These are phyloP conservation scores for Chloebia gouldiae DNA, from an alignment of 2,113 vertebrate species.

Conservation along the genomic window DNA sequence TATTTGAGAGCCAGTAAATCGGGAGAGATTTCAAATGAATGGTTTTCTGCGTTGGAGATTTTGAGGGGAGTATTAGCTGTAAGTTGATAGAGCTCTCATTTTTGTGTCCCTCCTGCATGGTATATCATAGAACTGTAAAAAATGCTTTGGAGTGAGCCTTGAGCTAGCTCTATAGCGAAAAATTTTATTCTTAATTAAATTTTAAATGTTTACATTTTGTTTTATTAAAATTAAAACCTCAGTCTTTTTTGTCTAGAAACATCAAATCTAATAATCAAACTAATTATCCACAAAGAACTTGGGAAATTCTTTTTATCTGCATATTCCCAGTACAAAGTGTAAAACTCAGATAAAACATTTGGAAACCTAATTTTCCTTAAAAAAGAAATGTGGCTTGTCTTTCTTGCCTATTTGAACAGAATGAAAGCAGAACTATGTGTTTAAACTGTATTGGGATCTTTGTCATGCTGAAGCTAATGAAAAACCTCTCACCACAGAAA, in stretches of 20 bases:
- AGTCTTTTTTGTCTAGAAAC: neutral
- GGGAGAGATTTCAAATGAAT: neutral
- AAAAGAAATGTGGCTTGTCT: neutral
- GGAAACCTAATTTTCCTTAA: neutral
- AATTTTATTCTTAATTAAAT: neutral
- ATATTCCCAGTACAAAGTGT: neutral
- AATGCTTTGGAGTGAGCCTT: neutral
- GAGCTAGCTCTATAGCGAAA: neutral
- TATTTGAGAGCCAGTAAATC: neutral
- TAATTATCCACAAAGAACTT: neutral
- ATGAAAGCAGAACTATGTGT: neutral
- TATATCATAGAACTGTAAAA: neutral
- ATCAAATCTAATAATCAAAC: neutral
- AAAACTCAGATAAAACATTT: neutral
- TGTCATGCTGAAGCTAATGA: neutral
- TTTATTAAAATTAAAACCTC: neutral
- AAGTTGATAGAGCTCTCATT: neutral
- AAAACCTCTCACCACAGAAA: neutral
- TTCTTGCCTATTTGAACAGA: neutral
- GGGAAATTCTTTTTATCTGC: neutral
- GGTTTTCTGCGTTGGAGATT: neutral
- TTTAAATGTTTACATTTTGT: neutral
- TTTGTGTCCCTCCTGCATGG: neutral
- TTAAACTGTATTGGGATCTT: neutral
- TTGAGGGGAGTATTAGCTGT: neutral